phyloP scores from a whole-genome alignment of 2,888 invertebrate genomes.

The Synergus umbraculus region DNA sequence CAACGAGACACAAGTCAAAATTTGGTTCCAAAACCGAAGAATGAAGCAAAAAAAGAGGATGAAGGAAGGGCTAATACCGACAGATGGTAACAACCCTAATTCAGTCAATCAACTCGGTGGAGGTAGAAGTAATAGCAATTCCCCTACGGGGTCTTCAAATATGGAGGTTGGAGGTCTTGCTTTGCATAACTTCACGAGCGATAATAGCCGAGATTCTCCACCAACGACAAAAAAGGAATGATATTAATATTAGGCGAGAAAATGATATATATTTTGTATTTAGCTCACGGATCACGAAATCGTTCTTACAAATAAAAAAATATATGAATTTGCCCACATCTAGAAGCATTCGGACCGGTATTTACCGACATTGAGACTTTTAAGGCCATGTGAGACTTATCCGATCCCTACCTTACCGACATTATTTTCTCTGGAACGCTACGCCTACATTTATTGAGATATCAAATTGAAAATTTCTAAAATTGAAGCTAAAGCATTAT shows the following conservation, averaged over 20 bases:
- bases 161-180: conserved; percentile 66
- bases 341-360: too few species aligned
- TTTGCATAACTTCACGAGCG: conserved; percentile 79
- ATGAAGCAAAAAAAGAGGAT: conserved; percentile 99
- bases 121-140: conserved; percentile 73
- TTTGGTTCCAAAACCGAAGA: conserved; percentile 98
- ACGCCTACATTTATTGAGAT: too few species aligned
- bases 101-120: conserved; percentile 72
- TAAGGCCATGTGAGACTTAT: too few species aligned
- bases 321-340: too few species aligned
- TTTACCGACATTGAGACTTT: too few species aligned
- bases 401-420: too few species aligned
- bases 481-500: too few species aligned
- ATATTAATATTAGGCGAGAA: conserved; percentile 51
- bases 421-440: too few species aligned
- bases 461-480: too few species aligned
- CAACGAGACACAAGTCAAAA: conserved; percentile 98
- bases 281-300: not conserved
- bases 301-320: not conserved
- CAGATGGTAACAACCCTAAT: conserved; percentile 77
- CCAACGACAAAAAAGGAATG: conserved; percentile 72
- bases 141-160: conserved; percentile 72
- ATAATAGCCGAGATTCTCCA: conserved; percentile 85
- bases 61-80: conserved; percentile 91
- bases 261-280: not conserved